Evolutionary conservation across 2,797 vertebrate genomes (phyloP).

Genomic region (Staurois parvus): DNA sequence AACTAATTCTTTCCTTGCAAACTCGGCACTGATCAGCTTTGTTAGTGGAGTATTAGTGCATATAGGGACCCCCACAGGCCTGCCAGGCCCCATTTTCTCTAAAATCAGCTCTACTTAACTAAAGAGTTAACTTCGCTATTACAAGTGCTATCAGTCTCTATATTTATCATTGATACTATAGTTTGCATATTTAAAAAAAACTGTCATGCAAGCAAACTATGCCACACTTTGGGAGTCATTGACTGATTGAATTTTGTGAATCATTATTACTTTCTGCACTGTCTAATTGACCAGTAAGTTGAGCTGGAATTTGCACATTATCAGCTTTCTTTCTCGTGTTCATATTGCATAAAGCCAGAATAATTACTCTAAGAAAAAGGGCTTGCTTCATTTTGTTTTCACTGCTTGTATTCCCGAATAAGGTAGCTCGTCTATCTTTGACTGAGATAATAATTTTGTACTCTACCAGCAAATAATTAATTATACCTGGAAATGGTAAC

Average conservation of each 20-base stretch:
- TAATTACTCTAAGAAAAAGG: neutral
- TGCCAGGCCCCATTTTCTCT: too few species aligned
- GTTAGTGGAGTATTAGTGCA: too few species aligned
- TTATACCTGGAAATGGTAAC: slow-evolving; percentile 48
- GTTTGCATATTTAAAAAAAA: too few species aligned
- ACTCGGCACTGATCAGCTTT: too few species aligned
- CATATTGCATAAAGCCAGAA: neutral
- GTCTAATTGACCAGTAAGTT: neutral
- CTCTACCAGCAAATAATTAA: slow-evolving; percentile 42
- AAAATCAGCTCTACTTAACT: too few species aligned
- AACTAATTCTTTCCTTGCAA: too few species aligned
- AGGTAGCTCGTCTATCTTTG: slow-evolving; percentile 28
- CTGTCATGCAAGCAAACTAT: too few species aligned
- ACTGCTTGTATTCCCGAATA: slow-evolving; percentile 36
- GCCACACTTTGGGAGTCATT: neutral
- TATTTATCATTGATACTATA: too few species aligned
- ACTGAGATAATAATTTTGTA: slow-evolving; percentile 52
- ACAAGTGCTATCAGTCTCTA: too few species aligned
- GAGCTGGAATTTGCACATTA: neutral
- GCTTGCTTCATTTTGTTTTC: slow-evolving; percentile 45
- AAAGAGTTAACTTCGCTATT: too few species aligned
- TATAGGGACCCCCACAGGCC: too few species aligned
- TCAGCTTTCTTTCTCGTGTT: neutral
- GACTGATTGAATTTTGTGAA: neutral
- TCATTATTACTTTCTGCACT: neutral